Percentiles rank a stretch among this genome's conserved stretches.
phyloP scores from a whole-genome alignment of 2,113 vertebrate genomes.

The Megaceryle torquata region DNA sequence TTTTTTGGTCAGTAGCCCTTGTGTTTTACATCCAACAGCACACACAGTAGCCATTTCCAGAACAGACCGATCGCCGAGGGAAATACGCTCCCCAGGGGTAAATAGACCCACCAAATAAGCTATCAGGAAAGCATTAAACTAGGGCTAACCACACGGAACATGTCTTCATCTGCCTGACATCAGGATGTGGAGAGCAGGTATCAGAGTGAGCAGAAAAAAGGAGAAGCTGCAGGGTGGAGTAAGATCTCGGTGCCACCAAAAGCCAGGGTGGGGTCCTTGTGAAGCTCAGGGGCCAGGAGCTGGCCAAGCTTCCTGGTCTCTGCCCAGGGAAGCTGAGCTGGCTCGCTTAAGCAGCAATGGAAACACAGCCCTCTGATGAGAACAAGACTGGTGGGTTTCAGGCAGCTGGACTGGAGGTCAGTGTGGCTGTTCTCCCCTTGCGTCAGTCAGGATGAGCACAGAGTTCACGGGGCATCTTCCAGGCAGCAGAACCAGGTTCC shows the following conservation, averaged over 20 bases:
- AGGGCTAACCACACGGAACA: background rate
- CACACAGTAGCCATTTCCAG: background rate
- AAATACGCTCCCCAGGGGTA: background rate
- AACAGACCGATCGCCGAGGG: too few relatives aligned
- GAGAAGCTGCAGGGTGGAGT: background rate
- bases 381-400: background rate
- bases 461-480: background rate
- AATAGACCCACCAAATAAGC: background rate
- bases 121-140: background rate
- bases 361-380: background rate
- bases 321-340: background rate
- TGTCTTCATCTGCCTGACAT: background rate
- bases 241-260: background rate
- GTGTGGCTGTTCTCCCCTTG: accelerated
- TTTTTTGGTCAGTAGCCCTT: background rate
- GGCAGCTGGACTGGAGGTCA: background rate
- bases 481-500: background rate
- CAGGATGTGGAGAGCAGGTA: background rate
- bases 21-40: background rate
- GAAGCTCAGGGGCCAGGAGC: background rate
- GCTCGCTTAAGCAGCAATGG: background rate
- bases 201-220: background rate
- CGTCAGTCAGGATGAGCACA: background rate
- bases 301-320: background rate
- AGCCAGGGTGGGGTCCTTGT: background rate